These are phyloP conservation scores for Phymastichus coffea DNA, from an alignment of 1,140 invertebrate genomes.

Conservation along the genomic window DNA sequence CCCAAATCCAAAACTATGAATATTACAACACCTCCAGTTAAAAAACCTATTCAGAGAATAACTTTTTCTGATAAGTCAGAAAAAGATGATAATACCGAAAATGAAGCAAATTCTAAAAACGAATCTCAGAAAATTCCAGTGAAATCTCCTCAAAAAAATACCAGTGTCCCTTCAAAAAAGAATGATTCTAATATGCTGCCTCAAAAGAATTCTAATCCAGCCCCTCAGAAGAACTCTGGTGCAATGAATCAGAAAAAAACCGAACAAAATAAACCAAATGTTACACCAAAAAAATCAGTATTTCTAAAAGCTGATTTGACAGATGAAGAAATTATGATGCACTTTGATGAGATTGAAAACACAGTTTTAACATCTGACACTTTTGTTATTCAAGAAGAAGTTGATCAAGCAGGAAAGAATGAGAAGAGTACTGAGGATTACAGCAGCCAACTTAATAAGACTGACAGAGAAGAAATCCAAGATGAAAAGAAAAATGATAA, in stretches of 20 bases:
- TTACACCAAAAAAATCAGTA: slow-evolving; percentile 13
- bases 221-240: background rate
- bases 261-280: background rate
- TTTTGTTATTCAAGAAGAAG: slow-evolving; percentile 30
- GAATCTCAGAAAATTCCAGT: background rate
- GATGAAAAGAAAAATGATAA: slow-evolving; percentile 21
- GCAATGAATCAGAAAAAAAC: background rate
- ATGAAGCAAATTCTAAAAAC: background rate
- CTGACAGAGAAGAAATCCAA: background rate
- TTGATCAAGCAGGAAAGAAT: slow-evolving; percentile 17
- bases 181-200: no score
- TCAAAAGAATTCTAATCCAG: background rate
- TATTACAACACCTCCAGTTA: background rate
- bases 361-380: slow-evolving; percentile 40
- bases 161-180: background rate
- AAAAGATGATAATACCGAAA: slow-evolving; percentile 18
- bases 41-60: slow-evolving; percentile 22
- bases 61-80: slow-evolving; percentile 23
- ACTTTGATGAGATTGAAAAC: slow-evolving; percentile 49
- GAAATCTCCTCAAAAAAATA: background rate
- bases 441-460: slow-evolving; percentile 13
- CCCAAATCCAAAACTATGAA: slow-evolving; percentile 23
- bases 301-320: slow-evolving; percentile 35
- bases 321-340: slow-evolving; percentile 47
- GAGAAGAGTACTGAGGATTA: slow-evolving; percentile 28